Evolutionary conservation across 2,888 invertebrate genomes (phyloP).

Genomic region (Girardia tigrina): DNA sequence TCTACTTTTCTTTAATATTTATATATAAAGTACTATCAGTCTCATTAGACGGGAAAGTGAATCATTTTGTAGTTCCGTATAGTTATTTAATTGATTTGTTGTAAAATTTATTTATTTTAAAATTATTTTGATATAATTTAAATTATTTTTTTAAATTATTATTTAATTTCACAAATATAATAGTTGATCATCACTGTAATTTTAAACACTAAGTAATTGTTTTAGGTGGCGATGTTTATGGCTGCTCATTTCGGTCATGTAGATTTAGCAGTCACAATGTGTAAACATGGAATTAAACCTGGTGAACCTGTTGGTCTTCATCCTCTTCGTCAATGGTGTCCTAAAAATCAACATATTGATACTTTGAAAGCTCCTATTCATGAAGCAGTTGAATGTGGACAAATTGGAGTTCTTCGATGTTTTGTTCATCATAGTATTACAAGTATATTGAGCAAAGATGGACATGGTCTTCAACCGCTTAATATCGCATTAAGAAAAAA

Average conservation of each 20-base stretch:
- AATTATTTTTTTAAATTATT: not conserved
- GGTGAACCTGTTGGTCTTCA: constrained; percentile 47
- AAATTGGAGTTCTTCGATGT: constrained; percentile 44
- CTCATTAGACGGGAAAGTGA: no score
- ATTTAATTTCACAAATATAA: not conserved
- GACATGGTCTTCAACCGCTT: constrained; percentile 44
- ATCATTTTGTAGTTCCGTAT: no score
- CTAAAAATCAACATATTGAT: constrained; percentile 42
- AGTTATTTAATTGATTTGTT: no score
- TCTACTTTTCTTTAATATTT: no score
- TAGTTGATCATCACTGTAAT: no score
- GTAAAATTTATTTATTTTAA: not conserved
- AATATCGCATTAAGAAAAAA: constrained; percentile 45
- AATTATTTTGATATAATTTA: not conserved
- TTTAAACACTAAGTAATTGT: no score
- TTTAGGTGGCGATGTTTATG: constrained; percentile 39
- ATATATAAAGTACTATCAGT: no score
- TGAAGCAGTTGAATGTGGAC: constrained; percentile 43
- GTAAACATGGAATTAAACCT: constrained; percentile 42
- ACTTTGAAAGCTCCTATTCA: constrained; percentile 44
- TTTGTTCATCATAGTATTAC: constrained; percentile 46
- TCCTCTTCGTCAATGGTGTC: constrained; percentile 45
- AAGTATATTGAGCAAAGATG: constrained; percentile 45
- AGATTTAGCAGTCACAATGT: constrained; percentile 44
- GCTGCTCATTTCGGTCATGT: constrained; percentile 47